These are phyloP conservation scores for Tauraco erythrolophus DNA, from an alignment of 2,113 vertebrate genomes.

Conservation along the genomic window DNA sequence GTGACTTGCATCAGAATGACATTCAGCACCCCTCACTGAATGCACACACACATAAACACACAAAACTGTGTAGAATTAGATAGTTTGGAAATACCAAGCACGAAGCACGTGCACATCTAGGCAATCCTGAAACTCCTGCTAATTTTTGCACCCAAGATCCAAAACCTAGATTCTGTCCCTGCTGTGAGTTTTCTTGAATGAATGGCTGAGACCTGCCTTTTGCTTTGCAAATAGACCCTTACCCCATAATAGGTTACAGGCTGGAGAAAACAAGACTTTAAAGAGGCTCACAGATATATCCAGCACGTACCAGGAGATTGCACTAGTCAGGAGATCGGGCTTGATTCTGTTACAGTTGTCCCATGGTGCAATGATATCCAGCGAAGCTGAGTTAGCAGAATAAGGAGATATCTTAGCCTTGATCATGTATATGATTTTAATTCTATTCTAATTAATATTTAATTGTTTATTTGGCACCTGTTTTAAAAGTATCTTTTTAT, in stretches of 20 bases:
- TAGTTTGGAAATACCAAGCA: background rate
- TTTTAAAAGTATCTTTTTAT: background rate
- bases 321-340: background rate
- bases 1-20: background rate
- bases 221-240: background rate
- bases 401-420: background rate
- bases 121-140: background rate
- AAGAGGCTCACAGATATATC: background rate
- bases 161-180: background rate
- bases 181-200: accelerated
- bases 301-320: background rate
- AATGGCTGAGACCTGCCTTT: background rate
- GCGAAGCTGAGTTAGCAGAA: background rate
- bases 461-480: background rate
- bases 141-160: background rate
- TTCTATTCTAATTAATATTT: background rate
- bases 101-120: background rate
- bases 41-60: background rate
- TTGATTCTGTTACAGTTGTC: background rate
- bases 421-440: background rate
- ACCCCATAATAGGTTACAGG: background rate
- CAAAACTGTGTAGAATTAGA: background rate
- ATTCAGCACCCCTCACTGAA: background rate
- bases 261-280: background rate
- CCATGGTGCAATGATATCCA: background rate